phyloP scores from a whole-genome alignment of 2,113 vertebrate genomes.

The Sorex fumeus region DNA sequence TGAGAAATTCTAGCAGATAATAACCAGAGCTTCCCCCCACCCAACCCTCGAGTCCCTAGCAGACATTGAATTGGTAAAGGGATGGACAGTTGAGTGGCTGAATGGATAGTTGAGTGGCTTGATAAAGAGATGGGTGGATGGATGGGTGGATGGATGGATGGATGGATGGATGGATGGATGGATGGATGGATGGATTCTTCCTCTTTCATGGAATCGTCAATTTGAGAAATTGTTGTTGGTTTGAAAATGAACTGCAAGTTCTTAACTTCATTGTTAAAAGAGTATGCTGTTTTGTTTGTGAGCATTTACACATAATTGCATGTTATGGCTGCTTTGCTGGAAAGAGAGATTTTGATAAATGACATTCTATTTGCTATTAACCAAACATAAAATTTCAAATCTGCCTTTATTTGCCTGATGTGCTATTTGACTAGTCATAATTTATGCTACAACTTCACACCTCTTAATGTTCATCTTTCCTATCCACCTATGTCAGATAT shows the following conservation, averaged over 20 bases:
- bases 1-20: background rate
- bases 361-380: background rate
- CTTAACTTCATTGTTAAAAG: background rate
- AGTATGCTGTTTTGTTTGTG: background rate
- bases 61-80: background rate
- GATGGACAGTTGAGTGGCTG: background rate
- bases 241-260: background rate
- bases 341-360: background rate
- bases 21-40: background rate
- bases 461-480: background rate
- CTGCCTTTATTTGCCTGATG: slow-evolving; percentile 6
- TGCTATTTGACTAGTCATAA: background rate
- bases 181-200: background rate
- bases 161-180: background rate
- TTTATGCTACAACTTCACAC: background rate
- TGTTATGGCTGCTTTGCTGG: background rate
- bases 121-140: background rate
- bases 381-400: background rate
- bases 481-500: background rate
- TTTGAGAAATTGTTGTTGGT: background rate
- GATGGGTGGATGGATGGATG: background rate
- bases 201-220: slow-evolving; percentile 43
- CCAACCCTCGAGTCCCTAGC: background rate
- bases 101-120: background rate
- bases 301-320: background rate